Conservation (phyloP, 2,888 invertebrate genomes). For the Thyatira batis region DNA sequence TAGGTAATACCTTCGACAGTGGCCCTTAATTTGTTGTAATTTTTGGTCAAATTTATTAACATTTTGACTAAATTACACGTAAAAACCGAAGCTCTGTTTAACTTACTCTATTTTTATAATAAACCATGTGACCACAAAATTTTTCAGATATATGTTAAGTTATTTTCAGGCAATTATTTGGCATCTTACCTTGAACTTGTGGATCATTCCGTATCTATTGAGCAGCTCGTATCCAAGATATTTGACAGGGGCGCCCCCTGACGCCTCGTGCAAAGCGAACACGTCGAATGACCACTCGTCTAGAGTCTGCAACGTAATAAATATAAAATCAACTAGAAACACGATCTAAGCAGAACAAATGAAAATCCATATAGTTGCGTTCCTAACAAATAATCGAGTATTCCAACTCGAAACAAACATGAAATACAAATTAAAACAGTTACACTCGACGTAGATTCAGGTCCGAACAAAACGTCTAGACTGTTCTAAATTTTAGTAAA, state of each 20-base stretch:
- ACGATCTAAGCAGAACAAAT: background rate
- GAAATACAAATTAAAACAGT: background rate
- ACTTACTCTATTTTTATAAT: no score
- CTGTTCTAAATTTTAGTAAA: background rate
- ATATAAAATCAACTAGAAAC: background rate
- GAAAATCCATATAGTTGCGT: background rate
- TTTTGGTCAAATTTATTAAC: constrained; percentile 6
- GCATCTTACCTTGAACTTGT: constrained; percentile 91
- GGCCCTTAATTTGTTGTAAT: background rate
- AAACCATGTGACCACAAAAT: no score
- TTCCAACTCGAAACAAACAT: background rate
- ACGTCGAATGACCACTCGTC: constrained; percentile 98
- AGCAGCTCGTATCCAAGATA: constrained; percentile 97
- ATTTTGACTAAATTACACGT: no score
- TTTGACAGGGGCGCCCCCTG: constrained; percentile 93
- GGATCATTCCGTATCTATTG: constrained; percentile 96
- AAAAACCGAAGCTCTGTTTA: no score
- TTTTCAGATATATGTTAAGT: no score
- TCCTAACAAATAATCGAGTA: background rate
- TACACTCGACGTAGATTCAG: background rate
- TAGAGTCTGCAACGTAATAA: constrained; percentile 83
- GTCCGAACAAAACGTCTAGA: background rate
- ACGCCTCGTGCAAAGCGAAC: constrained; percentile 92
- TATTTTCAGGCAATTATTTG: background rate
- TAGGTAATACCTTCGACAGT: background rate